Base-by-base conservation (phyloP, 2,888 invertebrate genomes). In the Aquatica leii region DNA sequence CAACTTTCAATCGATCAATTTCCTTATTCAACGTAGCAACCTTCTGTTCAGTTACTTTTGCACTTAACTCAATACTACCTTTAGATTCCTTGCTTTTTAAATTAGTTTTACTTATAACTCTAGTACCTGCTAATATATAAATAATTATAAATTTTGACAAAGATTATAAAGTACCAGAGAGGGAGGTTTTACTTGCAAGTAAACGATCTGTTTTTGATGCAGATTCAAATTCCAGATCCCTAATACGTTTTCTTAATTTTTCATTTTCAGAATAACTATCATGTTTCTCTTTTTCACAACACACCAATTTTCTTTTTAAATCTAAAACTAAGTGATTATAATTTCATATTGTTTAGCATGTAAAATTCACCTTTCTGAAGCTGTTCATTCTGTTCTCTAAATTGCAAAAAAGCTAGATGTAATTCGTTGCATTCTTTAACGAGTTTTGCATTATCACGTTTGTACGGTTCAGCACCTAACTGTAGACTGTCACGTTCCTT, bases 401-500 rank as follows among this genome's bases (percentile, higher is more conserved):
- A 81, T 73, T 87, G 85, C 59, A 91, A 83, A 61, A 90, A 82
- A 73, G 90, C 87, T 71, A 85, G 81, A 76, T 93, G 90, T 52
- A 93, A 81, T 71, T 87, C 84, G 81, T 92, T 93, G 76, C 90
- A 90, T 82, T 93, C 91, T 78, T 87, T 86, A 59, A 92, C 85
- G 50, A 93, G 82, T 78, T 87, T 89, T 21, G 89, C 87, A 81
- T 93, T 93, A 76, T 93, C 93, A 79, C 90, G 90, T 82, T 90
- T 91, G 74, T 91, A 93, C 0, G 93, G 92, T 78, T 93, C 92
- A 37, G 88, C 86, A 71, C 89, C 89, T 59, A 88, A 81, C 80
- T 90, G 87, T 73, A 93, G 83, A 66, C 87, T 85, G 74, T 88
- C 87, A 69, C 88, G 86, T 78, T 92, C 90, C 87, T 90, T 77